Conservation (phyloP, 1,140 invertebrate species). For the Drosophila burlai region DNA sequence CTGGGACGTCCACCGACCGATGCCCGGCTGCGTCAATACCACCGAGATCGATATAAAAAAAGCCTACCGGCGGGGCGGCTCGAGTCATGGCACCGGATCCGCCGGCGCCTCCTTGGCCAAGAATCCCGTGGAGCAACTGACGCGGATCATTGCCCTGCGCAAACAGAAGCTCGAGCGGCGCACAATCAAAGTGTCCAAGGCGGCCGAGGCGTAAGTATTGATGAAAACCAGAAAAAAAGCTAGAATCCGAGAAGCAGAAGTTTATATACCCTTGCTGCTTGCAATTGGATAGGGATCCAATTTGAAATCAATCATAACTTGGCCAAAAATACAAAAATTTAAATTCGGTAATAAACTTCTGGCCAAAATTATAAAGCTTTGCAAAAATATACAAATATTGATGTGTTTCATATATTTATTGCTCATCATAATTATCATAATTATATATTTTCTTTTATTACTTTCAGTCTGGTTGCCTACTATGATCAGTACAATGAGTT, state of each 20-base stretch:
- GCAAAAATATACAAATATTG: too few relatives aligned
- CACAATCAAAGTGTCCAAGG: slow-evolving; percentile 98
- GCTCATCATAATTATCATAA: too few relatives aligned
- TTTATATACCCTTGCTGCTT: not conserved
- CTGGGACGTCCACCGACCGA: slow-evolving; percentile 99
- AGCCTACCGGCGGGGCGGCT: slow-evolving; percentile 90
- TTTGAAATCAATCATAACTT: not conserved
- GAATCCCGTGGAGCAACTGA: slow-evolving; percentile 84
- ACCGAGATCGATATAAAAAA: slow-evolving; percentile 99
- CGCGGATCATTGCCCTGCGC: slow-evolving; percentile 79
- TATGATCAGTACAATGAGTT: slow-evolving; percentile 99
- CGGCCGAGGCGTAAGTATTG: slow-evolving; percentile 94
- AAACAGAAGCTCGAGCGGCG: slow-evolving; percentile 86
- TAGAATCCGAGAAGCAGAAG: not conserved
- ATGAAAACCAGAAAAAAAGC: fast-evolving
- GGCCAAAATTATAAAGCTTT: too few relatives aligned
- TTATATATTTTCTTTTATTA: not conserved
- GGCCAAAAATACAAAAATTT: not conserved
- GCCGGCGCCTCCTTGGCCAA: slow-evolving; percentile 81
- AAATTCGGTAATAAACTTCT: not conserved
- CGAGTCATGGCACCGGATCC: slow-evolving; percentile 82
- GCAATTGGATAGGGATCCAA: not conserved
- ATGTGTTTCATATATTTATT: too few relatives aligned
- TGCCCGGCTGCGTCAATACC: slow-evolving; percentile 99
- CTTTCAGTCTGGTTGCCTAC: slow-evolving; percentile 93